Evolutionary conservation across 2,888 invertebrate species (phyloP).

Genomic region (Petrophora chlorosata): DNA sequence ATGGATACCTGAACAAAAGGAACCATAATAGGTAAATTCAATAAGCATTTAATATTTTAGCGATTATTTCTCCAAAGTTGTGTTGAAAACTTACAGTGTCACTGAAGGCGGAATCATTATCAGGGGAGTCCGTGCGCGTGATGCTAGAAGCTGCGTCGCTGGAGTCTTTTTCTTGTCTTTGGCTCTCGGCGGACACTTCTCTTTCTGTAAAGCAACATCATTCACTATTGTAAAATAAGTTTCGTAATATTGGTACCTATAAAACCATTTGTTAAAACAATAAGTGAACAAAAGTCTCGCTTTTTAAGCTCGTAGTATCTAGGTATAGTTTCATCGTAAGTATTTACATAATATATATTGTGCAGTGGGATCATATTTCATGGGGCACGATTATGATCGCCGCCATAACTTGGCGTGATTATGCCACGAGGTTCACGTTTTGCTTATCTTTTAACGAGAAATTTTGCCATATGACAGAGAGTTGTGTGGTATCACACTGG

Average conservation of each 20-base stretch:
- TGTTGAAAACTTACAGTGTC: conserved; percentile 99
- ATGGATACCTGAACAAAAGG: conserved; percentile 90
- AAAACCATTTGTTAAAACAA: no score
- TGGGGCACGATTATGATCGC: conserved; percentile 26
- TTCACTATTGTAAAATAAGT: no score
- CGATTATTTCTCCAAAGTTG: no score
- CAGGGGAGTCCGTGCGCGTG: conserved; percentile 94
- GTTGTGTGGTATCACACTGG: conserved; percentile 11
- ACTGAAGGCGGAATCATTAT: conserved; percentile 99
- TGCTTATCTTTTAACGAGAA: conserved; percentile 30
- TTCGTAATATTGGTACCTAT: no score
- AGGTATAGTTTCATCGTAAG: no score
- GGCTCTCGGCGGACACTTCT: conserved; percentile 48
- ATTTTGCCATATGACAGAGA: conserved; percentile 25
- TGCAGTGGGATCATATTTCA: conserved; percentile 29
- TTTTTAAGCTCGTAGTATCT: no score
- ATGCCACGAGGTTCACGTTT: conserved; percentile 24
- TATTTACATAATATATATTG: background rate
- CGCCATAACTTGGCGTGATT: conserved; percentile 25
- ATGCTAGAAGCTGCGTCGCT: conserved; percentile 67
- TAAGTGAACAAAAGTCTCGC: conserved; percentile 1
- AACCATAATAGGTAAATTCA: no score
- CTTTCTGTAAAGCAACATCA: conserved; percentile 39
- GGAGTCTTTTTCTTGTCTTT: conserved; percentile 64
- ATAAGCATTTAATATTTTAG: no score